These are phyloP conservation scores for Mormyrops boulengeri DNA, from an alignment of 2,797 vertebrate genomes.

Conservation along the genomic window DNA sequence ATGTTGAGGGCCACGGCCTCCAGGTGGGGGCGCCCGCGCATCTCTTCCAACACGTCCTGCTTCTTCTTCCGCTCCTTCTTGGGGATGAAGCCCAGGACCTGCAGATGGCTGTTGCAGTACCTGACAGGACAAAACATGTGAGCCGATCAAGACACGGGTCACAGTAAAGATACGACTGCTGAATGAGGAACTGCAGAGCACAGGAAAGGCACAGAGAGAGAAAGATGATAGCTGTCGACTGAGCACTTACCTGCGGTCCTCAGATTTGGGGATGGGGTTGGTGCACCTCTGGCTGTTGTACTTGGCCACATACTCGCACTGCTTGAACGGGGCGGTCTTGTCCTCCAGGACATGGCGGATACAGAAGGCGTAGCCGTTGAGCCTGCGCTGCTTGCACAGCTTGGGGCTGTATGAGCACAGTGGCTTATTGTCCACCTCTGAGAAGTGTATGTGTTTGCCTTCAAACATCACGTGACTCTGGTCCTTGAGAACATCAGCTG, in stretches of 20 bases:
- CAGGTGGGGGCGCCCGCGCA: slow-evolving; percentile 82
- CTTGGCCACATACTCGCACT: slow-evolving; percentile 99
- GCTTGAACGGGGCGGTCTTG: slow-evolving; percentile 99
- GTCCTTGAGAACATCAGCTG: slow-evolving; percentile 99
- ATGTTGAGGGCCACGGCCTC: slow-evolving; percentile 93
- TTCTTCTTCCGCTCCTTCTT: slow-evolving; percentile 99
- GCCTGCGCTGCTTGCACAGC: slow-evolving; percentile 99
- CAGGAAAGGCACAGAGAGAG: not conserved
- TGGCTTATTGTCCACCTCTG: slow-evolving; percentile 99
- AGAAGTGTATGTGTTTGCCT: slow-evolving; percentile 99
- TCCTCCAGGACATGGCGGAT: slow-evolving; percentile 99
- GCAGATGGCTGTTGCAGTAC: slow-evolving; percentile 99
- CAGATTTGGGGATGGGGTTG: slow-evolving; percentile 98
- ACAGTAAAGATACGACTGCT: too few relatives aligned
- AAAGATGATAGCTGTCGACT: not conserved
- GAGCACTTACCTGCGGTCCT: slow-evolving; percentile 89
- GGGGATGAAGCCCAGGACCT: slow-evolving; percentile 98
- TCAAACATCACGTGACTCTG: slow-evolving; percentile 99
- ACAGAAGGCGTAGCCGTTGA: slow-evolving; percentile 99
- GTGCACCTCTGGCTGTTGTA: slow-evolving; percentile 99
- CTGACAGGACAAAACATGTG: slow-evolving; percentile 53
- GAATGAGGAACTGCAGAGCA: not conserved
- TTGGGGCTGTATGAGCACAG: slow-evolving; percentile 99
- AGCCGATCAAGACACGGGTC: not conserved
- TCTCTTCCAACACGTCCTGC: slow-evolving; percentile 88